These are phyloP conservation scores for Boleophthalmus pectinirostris DNA, from an alignment of 2,113 vertebrate genomes.

Conservation along the genomic window DNA sequence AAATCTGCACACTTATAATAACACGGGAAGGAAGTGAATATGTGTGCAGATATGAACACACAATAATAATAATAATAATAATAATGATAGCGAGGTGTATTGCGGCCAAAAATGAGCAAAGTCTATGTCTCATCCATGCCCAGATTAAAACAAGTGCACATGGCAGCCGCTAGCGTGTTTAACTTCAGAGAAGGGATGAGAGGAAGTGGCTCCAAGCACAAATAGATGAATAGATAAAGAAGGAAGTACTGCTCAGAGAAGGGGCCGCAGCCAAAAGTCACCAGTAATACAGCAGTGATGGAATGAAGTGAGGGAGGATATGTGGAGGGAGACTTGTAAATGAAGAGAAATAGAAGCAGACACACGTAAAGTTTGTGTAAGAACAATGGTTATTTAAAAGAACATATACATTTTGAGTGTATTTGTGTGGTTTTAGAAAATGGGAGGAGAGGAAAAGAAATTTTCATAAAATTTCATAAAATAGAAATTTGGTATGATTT, in stretches of 20 bases:
- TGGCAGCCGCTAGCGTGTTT: slow-evolving; percentile 60
- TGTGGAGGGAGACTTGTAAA: not conserved
- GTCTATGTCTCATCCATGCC: slow-evolving; percentile 55
- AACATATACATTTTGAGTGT: not conserved
- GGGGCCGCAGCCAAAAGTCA: slow-evolving; percentile 33
- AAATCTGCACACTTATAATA: slow-evolving; percentile 23
- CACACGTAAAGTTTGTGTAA: not conserved
- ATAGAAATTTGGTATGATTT: not conserved
- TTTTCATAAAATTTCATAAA: not conserved
- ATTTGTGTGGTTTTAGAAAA: not conserved
- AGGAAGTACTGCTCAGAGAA: slow-evolving; percentile 35
- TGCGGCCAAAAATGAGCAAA: slow-evolving; percentile 40
- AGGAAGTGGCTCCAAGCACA: slow-evolving; percentile 68
- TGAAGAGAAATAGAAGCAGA: not conserved
- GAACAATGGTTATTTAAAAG: not conserved
- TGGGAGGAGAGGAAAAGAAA: not conserved
- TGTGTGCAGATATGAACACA: not conserved
- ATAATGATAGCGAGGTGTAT: slow-evolving; percentile 24
- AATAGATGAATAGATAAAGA: slow-evolving; percentile 67
- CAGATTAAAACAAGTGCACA: slow-evolving; percentile 64
- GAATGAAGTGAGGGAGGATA: not conserved
- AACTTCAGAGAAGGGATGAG: slow-evolving; percentile 73
- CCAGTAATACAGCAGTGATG: not conserved
- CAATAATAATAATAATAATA: not conserved
- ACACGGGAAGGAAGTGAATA: not conserved